phyloP scores from a whole-genome alignment of 2,797 vertebrate genomes.

The Euphonia xanthogaster region DNA sequence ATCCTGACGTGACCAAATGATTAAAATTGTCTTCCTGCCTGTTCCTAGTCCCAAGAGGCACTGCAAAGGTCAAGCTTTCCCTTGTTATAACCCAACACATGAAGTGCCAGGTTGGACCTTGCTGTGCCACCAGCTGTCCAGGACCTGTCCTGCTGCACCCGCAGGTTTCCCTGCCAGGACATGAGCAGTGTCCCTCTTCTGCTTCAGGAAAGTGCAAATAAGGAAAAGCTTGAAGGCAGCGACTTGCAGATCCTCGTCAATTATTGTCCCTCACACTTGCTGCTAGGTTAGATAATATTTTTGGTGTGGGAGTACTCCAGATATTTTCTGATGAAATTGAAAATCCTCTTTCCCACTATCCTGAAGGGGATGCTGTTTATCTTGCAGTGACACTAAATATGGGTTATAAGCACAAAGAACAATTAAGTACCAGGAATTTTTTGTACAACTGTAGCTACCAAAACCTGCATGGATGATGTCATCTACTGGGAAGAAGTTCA shows the following conservation, averaged over 20 bases:
- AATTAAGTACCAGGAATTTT: not conserved
- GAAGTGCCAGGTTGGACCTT: not conserved
- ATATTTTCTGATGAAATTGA: not conserved
- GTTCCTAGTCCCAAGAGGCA: not conserved
- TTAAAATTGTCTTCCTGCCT: not conserved
- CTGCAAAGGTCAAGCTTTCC: slow-evolving; percentile 12
- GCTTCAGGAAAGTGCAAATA: not conserved
- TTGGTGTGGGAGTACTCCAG: not conserved
- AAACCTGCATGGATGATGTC: not conserved
- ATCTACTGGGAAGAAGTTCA: not conserved
- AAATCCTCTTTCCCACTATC: not conserved
- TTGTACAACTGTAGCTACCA: not conserved
- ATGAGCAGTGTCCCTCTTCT: not conserved
- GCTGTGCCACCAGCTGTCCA: slow-evolving; percentile 20
- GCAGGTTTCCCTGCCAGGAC: not conserved
- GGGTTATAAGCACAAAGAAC: not conserved
- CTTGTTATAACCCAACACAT: not conserved
- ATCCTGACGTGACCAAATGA: not conserved
- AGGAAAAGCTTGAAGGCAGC: not conserved
- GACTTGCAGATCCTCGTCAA: not conserved
- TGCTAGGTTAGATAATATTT: not conserved
- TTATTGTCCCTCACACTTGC: not conserved
- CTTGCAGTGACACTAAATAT: not conserved
- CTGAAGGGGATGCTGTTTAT: not conserved
- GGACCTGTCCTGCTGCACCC: not conserved